Evolutionary conservation across 64 coral and sea anemone species (phyloP), one percentile per base, ranked within the genome.

Genomic region (Dendrophyllia cribrosa): DNA sequence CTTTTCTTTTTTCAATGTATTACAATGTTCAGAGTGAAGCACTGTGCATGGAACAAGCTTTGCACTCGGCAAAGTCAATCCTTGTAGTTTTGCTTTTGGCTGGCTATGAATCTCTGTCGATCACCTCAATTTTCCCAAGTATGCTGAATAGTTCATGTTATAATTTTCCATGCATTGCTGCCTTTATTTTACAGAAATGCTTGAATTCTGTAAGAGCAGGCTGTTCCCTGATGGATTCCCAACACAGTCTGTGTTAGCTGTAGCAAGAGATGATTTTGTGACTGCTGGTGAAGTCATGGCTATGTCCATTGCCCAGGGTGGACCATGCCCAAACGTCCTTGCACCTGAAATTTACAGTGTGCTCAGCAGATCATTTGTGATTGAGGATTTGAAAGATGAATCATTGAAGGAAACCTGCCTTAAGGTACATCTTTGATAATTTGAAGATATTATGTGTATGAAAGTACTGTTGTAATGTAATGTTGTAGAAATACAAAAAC

Each of bases 241-340:
- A 75, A 47, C 59, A 77, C 17, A 53, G 43, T 78, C 88, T 20
- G 47, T 69, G 69, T 50, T 90, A 59, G 44, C 88, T 69, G 22
- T 90, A 34, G 23, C 66, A 59, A 62, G 81, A 70, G 78, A 74
- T 82, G 78, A 91, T 59, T 91, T 91, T 46, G 43, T 73, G 51
- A 47, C 67, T 21, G 89, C 78, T 60, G 78, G 89, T 58, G 89
- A 91, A 83, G 64, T 91, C 22, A 91, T 91, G 89, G 89, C 78
- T 44, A 91, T 91, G 89, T 91, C 78, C 22, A 74, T 83, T 25
- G 46, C 83, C 34, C 89, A 91, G 67, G 78, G 78, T 74, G 89
- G 89, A 5, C 89, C 78, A 72, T 50, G 50, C 22, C 89, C 78
- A 91, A 91, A 91, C 77, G 72, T 91, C 65, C 52, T 91, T 51